These are phyloP conservation scores for Anas platyrhynchos DNA, from an alignment of 2,113 vertebrate species.

Conservation along the genomic window DNA sequence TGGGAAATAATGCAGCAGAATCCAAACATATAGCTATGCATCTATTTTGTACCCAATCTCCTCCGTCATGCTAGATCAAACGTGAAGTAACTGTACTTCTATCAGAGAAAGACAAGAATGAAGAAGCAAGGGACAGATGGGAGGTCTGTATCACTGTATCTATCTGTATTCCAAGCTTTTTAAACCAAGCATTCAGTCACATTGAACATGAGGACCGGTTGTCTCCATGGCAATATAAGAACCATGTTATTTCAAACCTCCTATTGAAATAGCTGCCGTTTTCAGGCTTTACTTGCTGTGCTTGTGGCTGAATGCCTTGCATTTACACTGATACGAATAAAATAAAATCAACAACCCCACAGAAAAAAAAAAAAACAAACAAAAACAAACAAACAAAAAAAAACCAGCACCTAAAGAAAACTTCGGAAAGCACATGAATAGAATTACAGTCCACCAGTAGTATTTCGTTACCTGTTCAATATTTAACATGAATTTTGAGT, in stretches of 20 bases:
- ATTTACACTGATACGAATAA: neutral
- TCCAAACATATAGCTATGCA: neutral
- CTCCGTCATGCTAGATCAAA: neutral
- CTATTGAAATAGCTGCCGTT: neutral
- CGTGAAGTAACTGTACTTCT: fast-evolving
- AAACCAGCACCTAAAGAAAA: too few species aligned
- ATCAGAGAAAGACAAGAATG: neutral
- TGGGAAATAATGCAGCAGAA: neutral
- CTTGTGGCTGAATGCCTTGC: neutral
- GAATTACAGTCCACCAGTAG: neutral
- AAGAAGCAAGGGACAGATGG: neutral
- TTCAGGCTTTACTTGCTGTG: neutral
- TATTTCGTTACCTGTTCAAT: neutral
- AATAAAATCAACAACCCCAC: too few species aligned
- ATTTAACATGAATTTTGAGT: neutral
- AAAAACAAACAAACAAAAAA: neutral
- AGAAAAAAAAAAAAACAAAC: too few species aligned
- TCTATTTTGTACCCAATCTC: neutral
- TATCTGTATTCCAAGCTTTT: neutral
- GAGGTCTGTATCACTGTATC: neutral
- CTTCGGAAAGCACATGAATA: neutral
- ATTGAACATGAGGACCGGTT: neutral
- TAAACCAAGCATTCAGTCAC: fast-evolving
- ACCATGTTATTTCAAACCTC: neutral
- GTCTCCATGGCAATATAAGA: neutral